These are phyloP conservation scores for Corythoichthys haematopterus DNA, from an alignment of 2,113 vertebrate genomes.

Conservation along the genomic window DNA sequence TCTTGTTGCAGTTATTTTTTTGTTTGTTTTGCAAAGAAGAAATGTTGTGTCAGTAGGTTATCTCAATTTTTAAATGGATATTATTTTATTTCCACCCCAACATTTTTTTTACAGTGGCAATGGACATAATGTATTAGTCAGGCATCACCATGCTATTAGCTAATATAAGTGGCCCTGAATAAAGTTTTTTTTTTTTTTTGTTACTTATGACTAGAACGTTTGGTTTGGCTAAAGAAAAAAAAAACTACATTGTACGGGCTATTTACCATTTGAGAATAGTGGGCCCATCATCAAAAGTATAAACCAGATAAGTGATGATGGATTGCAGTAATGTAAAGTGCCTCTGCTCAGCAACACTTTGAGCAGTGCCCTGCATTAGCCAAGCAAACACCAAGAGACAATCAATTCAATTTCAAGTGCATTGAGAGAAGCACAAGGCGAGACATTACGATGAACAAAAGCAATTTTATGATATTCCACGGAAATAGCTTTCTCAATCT, in stretches of 20 bases:
- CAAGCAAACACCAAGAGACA: conserved; percentile 33
- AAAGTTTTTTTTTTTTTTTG: not conserved
- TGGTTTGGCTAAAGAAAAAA: not conserved
- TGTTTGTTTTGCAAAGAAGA: too few species aligned
- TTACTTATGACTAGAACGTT: not conserved
- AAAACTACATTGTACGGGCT: not conserved
- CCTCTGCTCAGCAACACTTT: conserved; percentile 10
- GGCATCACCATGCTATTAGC: not conserved
- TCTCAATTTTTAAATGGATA: too few species aligned
- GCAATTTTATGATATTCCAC: conserved; percentile 20
- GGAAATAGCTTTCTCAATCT: conserved; percentile 26
- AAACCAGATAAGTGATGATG: conserved; percentile 13
- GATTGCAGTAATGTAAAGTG: conserved; percentile 14
- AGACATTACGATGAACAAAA: conserved; percentile 36
- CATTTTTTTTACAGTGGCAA: too few species aligned
- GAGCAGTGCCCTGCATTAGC: conserved; percentile 27
- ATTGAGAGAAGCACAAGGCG: conserved; percentile 20
- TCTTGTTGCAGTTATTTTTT: too few species aligned
- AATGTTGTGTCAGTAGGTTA: too few species aligned
- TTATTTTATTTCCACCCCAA: too few species aligned
- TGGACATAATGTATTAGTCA: too few species aligned
- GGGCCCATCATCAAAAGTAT: not conserved
- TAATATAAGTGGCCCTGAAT: not conserved
- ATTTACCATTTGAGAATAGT: not conserved
- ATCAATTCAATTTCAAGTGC: conserved; percentile 36